Evolutionary conservation across 2,888 invertebrate species (phyloP).

Genomic region (Sesia bembeciformis): DNA sequence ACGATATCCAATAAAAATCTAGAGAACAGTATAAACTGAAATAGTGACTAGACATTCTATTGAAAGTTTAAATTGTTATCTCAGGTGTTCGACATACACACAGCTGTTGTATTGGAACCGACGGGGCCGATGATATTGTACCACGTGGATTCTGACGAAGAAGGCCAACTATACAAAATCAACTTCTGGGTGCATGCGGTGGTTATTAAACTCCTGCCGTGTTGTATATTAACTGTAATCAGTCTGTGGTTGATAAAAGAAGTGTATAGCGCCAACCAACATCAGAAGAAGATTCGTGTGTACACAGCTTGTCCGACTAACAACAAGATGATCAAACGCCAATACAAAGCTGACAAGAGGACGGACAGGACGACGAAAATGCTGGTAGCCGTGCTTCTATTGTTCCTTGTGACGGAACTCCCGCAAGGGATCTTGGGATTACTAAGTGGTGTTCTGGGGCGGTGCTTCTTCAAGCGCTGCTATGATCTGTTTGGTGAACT

Average conservation of each 20-base stretch:
- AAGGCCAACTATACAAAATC: slow-evolving; percentile 76
- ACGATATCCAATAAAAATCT: no score
- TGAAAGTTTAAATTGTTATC: slow-evolving; percentile 1
- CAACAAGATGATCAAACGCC: slow-evolving; percentile 48
- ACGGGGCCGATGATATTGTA: slow-evolving; percentile 58
- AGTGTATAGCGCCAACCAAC: slow-evolving; percentile 80
- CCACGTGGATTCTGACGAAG: slow-evolving; percentile 72
- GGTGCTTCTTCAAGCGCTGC: slow-evolving; percentile 85
- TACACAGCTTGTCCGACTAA: slow-evolving; percentile 58
- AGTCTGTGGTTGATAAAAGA: slow-evolving; percentile 82
- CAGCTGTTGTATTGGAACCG: slow-evolving; percentile 66
- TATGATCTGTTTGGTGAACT: slow-evolving; percentile 89
- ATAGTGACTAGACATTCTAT: no score
- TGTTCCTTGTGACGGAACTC: slow-evolving; percentile 91
- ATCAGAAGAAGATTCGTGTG: slow-evolving; percentile 75
- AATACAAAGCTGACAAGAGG: slow-evolving; percentile 55
- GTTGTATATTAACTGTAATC: slow-evolving; percentile 83
- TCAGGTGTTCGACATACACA: slow-evolving; percentile 66
- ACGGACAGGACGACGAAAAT: slow-evolving; percentile 91
- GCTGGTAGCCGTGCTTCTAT: slow-evolving; percentile 88
- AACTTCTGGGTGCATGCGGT: slow-evolving; percentile 90
- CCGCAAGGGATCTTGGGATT: slow-evolving; percentile 81
- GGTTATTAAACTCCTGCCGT: slow-evolving; percentile 86
- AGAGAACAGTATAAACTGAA: no score
- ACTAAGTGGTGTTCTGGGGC: slow-evolving; percentile 61